Evolutionary conservation across 2,113 vertebrate species (phyloP).

Genomic region (Pontoporia blainvillei): DNA sequence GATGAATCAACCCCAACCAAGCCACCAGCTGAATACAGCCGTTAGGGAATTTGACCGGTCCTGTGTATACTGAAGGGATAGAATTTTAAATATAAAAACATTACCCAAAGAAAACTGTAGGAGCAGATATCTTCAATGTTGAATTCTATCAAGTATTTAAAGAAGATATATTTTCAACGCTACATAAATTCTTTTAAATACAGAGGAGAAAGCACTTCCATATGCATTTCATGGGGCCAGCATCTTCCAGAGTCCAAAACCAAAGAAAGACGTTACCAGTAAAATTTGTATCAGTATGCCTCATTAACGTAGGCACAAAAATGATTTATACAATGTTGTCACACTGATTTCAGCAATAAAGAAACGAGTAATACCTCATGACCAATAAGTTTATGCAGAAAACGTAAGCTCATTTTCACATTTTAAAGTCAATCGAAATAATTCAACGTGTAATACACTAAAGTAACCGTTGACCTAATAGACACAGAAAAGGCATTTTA

Average conservation of each 20-base stretch:
- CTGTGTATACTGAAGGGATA: not conserved
- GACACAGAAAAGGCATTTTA: not conserved
- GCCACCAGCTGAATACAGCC: not conserved
- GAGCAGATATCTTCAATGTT: not conserved
- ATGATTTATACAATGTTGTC: not conserved
- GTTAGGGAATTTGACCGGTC: not conserved
- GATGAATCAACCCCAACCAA: not conserved
- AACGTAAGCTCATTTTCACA: not conserved
- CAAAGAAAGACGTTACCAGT: not conserved
- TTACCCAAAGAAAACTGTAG: not conserved
- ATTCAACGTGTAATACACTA: not conserved
- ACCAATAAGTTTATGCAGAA: not conserved
- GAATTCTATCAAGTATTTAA: not conserved
- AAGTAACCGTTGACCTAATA: not conserved
- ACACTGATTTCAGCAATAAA: not conserved
- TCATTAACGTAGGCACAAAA: not conserved
- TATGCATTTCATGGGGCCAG: not conserved
- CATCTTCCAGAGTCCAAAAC: not conserved
- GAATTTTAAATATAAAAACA: not conserved
- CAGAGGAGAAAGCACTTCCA: not conserved
- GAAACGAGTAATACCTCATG: not conserved
- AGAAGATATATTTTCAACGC: not conserved
- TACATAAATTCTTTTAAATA: not conserved
- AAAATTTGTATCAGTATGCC: not conserved
- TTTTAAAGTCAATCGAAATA: not conserved